These are phyloP conservation scores for Drosophila aff. DNA, from an alignment of 1,140 invertebrate genomes.

Conservation along the genomic window DNA sequence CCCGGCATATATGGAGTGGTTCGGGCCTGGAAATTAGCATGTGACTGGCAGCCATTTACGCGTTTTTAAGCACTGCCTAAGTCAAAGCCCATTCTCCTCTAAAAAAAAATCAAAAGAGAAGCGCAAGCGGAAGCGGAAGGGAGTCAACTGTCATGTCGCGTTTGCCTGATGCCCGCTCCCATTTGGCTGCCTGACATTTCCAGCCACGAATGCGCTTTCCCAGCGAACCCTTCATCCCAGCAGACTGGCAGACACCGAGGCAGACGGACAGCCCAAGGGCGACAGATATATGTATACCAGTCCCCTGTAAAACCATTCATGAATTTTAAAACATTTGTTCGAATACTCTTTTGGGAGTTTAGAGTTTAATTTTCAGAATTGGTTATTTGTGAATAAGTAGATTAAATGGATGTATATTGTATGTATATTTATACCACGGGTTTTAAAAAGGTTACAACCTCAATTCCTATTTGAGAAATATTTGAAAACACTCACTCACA, in stretches of 20 bases:
- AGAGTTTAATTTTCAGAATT: not conserved
- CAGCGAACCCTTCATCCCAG: conserved; percentile 36
- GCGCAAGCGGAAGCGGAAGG: not conserved
- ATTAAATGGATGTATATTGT: not conserved
- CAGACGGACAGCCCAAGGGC: conserved; percentile 39
- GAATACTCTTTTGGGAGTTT: conserved; percentile 2
- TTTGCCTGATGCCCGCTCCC: conserved; percentile 52
- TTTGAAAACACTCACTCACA: not conserved
- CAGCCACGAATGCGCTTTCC: conserved; percentile 48
- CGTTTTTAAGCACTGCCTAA: conserved; percentile 70
- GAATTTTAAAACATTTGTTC: not conserved
- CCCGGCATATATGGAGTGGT: conserved; percentile 17
- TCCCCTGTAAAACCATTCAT: not conserved
- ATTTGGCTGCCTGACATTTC: conserved; percentile 33
- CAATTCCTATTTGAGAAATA: not conserved
- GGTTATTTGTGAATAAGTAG: too few species aligned
- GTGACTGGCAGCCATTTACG: conserved; percentile 72
- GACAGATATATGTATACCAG: conserved; percentile 29
- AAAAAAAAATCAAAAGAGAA: not conserved
- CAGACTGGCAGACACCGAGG: conserved; percentile 12
- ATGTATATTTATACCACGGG: not conserved
- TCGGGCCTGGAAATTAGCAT: conserved; percentile 60
- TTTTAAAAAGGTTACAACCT: not conserved
- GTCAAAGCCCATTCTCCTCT: conserved; percentile 19
- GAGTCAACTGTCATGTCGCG: conserved; percentile 64